Percentiles rank a stretch among this genome's conserved stretches.
Conservation (phyloP, 2,113 vertebrate species). For the Sinosuthora webbiana region DNA sequence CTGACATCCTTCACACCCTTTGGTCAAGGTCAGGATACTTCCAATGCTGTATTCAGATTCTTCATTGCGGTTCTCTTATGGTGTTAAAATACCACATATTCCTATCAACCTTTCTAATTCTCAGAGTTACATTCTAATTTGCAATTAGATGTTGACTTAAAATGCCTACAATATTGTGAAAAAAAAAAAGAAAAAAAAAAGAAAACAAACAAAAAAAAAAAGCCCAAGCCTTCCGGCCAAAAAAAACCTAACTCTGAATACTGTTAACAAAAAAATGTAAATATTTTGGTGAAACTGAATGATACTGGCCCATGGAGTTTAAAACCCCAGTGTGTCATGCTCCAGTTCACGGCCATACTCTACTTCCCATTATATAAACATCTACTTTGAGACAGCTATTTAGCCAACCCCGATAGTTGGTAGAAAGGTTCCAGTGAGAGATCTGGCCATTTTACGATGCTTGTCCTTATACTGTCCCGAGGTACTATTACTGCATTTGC, state of each 20-base stretch:
- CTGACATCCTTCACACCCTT: neutral
- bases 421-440: neutral
- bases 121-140: neutral
- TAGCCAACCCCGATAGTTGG: neutral
- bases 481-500: neutral
- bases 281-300: neutral
- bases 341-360: neutral
- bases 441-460: neutral
- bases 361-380: neutral
- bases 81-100: neutral
- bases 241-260: neutral
- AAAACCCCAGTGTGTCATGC: neutral
- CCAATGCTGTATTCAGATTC: neutral
- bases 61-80: neutral
- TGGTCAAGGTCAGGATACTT: neutral
- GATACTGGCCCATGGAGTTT: neutral
- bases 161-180: neutral
- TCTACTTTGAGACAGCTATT: neutral
- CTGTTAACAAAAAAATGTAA: neutral
- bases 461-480: too few species aligned
- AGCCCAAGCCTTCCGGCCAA: fast-evolving
- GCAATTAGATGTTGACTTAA: neutral
- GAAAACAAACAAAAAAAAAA: fast-evolving
- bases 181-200: neutral
- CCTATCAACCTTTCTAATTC: neutral